phyloP scores from a whole-genome alignment of 2,113 vertebrate genomes.

The Myrmecobius fasciatus region DNA sequence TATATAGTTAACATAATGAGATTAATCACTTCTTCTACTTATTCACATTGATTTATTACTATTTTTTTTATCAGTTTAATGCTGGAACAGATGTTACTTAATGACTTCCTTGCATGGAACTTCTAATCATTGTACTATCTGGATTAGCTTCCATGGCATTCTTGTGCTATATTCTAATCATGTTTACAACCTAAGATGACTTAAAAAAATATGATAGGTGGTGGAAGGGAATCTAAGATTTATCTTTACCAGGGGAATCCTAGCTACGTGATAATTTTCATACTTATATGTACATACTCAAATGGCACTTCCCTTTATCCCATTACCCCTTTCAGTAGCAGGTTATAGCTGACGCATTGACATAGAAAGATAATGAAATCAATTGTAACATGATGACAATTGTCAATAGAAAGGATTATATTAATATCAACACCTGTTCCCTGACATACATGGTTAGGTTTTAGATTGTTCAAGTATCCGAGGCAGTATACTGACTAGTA shows the following conservation, averaged over 20 bases:
- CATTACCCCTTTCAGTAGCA: background rate
- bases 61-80: slow-evolving; percentile 55
- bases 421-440: background rate
- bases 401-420: background rate
- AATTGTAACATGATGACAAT: background rate
- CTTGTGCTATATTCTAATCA: background rate
- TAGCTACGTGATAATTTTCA: background rate
- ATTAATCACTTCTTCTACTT: slow-evolving; percentile 53
- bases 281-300: background rate
- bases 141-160: slow-evolving; percentile 1
- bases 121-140: background rate
- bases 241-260: background rate
- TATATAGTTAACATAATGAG: slow-evolving; percentile 69
- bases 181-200: background rate
- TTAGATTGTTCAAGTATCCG: background rate
- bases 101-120: slow-evolving; percentile 13
- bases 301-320: background rate
- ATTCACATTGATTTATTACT: slow-evolving; percentile 28
- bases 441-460: background rate
- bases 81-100: slow-evolving; percentile 61
- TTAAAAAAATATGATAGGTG: background rate
- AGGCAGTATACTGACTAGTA: background rate
- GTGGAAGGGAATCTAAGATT: background rate
- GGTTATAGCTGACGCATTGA: background rate
- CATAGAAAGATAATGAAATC: background rate